Evolutionary conservation across 53 echinoderm and acorn worm species (phyloP), one percentile per base, ranked within the genome.

Genomic region (Echinarachnius parma): DNA sequence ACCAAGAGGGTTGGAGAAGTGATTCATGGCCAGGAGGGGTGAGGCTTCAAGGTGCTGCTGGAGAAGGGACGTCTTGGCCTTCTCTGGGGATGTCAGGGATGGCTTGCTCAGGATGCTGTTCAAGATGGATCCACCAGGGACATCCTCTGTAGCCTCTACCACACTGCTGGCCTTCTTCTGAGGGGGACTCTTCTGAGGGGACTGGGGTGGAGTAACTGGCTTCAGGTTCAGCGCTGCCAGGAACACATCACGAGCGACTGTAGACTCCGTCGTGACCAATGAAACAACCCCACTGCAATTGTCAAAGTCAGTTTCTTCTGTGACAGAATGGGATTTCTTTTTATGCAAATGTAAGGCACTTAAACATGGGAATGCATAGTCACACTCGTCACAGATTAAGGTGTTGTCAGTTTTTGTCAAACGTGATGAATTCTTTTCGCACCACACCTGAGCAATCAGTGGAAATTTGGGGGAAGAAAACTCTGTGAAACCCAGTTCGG

Each of bases 391-490:
- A 34, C 91, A 98, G 4, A 80, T 68, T 76, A 76, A 75, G 34
- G 56, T 26, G 58, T 72, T 60, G 18, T 63, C 81, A 1, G 32
- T 32, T 42, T 81, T 82, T 32, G 74, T 88, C 32, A 80, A 79
- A 25, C 69, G 62, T 21, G 80, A 77, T 18, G 81, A 82, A 62
- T 98, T 85, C 57, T 86, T 82, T 61, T 98, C 98, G 63, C 98
- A 98, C 98, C 98, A 98, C 53, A 82, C 76, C 57, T 88, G 87
- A 31, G 98, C 98, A 28, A 98, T 88, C 22, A 85, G 83, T 9
- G 98, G 91, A 58, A 92, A 98, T 62, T 92, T 91, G 13, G 71
- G 76, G 20, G 88, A 83, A 3, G 98, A 98, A 70, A 98, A 92
- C 48, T 98, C 98, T 23, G 83, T 76, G 33, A 82, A 85, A 44